A percentile compares a stretch with the other conserved stretches of the same genome.
These are phyloP conservation scores for Pterostichus niger DNA, from an alignment of 2,888 invertebrate genomes.

Conservation along the genomic window DNA sequence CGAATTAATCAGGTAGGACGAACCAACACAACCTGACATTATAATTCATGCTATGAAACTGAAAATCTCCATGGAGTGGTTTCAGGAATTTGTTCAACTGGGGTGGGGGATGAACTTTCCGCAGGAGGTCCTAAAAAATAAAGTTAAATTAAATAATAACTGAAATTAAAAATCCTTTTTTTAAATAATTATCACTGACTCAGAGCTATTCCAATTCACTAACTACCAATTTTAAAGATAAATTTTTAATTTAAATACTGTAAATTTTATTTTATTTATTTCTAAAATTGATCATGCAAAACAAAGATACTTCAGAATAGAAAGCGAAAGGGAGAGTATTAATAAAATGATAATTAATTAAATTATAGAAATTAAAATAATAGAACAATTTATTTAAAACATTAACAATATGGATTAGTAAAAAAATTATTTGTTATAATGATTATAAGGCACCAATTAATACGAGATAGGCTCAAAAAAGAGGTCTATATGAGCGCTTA, in stretches of 20 bases:
- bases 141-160: constrained; percentile 51
- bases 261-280: constrained; percentile 8
- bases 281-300: constrained; percentile 8
- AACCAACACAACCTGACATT: constrained; percentile 35
- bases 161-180: constrained; percentile 32
- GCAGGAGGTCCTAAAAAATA: constrained; percentile 60
- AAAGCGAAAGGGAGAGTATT: neutral
- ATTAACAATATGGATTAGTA: no score
- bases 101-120: constrained; percentile 64
- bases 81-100: constrained; percentile 68
- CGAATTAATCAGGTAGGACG: constrained; percentile 22
- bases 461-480: no score
- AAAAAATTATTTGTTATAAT: no score
- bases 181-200: neutral
- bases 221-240: neutral
- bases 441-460: no score
- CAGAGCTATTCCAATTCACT: neutral
- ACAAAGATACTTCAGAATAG: neutral
- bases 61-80: constrained; percentile 69
- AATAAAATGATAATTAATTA: neutral
- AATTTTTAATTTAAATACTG: constrained; percentile 5
- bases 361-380: neutral
- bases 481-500: no score
- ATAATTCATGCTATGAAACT: constrained; percentile 51
- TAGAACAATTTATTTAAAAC: neutral